These are phyloP conservation scores for Trogon melanurus DNA, from an alignment of 2,113 vertebrate genomes.

Conservation along the genomic window DNA sequence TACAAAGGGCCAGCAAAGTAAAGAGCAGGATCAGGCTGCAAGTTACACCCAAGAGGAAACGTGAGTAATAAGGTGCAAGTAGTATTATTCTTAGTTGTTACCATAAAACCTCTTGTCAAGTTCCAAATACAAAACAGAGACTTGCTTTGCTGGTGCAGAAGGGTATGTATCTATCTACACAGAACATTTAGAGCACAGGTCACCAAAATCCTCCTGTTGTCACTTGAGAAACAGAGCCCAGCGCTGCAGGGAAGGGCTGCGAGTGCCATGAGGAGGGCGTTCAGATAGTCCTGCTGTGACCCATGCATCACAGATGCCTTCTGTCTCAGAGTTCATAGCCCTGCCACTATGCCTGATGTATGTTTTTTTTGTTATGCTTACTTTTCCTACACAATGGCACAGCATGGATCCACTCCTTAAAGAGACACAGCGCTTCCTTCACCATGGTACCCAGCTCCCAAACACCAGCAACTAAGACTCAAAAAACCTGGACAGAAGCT, in stretches of 20 bases:
- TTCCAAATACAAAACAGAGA: not conserved
- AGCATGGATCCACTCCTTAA: not conserved
- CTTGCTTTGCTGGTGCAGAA: not conserved
- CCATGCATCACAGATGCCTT: not conserved
- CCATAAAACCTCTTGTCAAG: not conserved
- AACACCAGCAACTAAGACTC: not conserved
- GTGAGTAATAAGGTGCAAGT: not conserved
- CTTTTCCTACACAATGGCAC: not conserved
- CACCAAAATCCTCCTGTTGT: not conserved
- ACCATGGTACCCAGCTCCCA: not conserved
- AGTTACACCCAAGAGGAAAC: constrained; percentile 19
- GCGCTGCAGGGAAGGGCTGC: not conserved
- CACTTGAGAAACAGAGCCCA: not conserved
- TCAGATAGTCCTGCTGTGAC: not conserved
- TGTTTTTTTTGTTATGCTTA: not conserved
- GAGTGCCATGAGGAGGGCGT: not conserved
- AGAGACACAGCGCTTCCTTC: not conserved
- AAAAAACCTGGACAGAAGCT: not conserved
- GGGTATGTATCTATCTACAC: no score
- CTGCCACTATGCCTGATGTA: accelerated
- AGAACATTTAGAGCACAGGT: not conserved
- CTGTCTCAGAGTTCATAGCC: not conserved
- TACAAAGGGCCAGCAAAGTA: not conserved
- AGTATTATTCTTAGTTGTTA: not conserved
- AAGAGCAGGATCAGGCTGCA: not conserved